These are phyloP conservation scores for Leptura quadrifasciata DNA, from an alignment of 2,888 invertebrate species.

Conservation along the genomic window DNA sequence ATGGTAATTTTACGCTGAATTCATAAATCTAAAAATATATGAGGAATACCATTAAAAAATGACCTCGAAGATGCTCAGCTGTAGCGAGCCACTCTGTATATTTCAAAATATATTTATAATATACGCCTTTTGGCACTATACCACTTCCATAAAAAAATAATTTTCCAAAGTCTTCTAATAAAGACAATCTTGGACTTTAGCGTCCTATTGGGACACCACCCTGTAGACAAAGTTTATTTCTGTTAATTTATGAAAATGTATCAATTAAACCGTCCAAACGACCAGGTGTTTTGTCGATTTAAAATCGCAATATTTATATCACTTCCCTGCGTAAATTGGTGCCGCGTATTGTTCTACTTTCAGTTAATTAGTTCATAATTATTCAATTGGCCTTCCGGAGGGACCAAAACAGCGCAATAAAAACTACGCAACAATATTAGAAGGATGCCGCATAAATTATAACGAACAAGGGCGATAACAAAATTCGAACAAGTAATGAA, in stretches of 20 bases:
- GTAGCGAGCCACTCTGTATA: too few relatives aligned
- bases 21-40: too few relatives aligned
- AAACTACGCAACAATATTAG: conserved; percentile 48
- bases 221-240: too few relatives aligned
- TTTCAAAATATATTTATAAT: too few relatives aligned
- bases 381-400: conserved; percentile 44
- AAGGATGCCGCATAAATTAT: conserved; percentile 48
- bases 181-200: too few relatives aligned
- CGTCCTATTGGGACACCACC: too few relatives aligned
- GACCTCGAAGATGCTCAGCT: too few relatives aligned
- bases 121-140: too few relatives aligned
- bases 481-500: conserved; percentile 62
- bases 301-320: neutral
- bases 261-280: neutral
- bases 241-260: neutral
- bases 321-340: neutral
- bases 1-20: too few relatives aligned
- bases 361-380: conserved; percentile 47
- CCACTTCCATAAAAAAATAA: too few relatives aligned
- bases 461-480: conserved; percentile 54
- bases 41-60: too few relatives aligned
- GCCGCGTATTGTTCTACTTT: neutral
- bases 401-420: conserved; percentile 44
- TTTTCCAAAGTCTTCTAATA: too few relatives aligned
- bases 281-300: neutral